These are phyloP conservation scores for Tetramorium bicarinatum DNA, from an alignment of 2,888 invertebrate genomes.

Conservation along the genomic window DNA sequence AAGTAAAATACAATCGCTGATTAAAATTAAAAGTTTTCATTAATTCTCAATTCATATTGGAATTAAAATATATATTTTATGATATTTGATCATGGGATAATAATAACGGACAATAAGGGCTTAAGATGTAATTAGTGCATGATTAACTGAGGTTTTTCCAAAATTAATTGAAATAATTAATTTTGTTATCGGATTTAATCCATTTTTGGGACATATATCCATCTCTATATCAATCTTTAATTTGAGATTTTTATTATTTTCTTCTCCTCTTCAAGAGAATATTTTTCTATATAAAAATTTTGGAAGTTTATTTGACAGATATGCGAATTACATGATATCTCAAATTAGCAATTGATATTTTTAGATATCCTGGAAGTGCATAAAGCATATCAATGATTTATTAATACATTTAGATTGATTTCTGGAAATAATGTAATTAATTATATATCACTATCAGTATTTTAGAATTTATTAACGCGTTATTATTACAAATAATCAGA, in stretches of 20 bases:
- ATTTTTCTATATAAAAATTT: neutral
- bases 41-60: neutral
- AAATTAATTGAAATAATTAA: neutral
- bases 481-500: neutral
- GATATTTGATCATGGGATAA: neutral
- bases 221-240: neutral
- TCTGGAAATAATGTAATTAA: slow-evolving; percentile 3
- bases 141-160: neutral
- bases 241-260: neutral
- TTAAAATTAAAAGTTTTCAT: neutral
- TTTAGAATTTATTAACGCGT: neutral
- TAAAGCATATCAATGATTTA: neutral
- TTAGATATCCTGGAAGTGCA: neutral
- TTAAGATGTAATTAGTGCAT: neutral
- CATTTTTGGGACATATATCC: neutral
- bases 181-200: neutral
- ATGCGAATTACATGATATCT: neutral
- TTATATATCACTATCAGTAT: neutral
- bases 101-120: neutral
- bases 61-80: neutral
- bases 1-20: neutral
- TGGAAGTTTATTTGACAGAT: neutral
- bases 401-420: neutral
- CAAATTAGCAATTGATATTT: neutral
- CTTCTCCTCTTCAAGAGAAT: neutral